A percentile compares a stretch with the other conserved stretches of the same genome.
Evolutionary conservation across 1,140 invertebrate species (phyloP).

Genomic region (Bombyx mandarina): DNA sequence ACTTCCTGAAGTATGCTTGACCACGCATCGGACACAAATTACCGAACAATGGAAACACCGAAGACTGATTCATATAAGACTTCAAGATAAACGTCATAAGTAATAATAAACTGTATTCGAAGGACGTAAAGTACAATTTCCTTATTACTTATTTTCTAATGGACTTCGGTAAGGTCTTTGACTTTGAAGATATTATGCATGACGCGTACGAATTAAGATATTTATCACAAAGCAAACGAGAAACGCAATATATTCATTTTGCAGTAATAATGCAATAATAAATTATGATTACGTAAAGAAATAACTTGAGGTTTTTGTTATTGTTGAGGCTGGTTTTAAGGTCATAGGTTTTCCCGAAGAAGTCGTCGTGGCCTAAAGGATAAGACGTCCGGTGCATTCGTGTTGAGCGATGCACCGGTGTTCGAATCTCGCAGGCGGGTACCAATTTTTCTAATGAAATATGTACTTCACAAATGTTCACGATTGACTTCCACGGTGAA

Average conservation of each 20-base stretch:
- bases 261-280: too few species aligned
- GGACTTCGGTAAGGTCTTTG: conserved; percentile 8
- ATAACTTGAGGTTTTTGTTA: too few species aligned
- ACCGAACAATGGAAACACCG: not conserved
- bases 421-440: too few species aligned
- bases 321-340: too few species aligned
- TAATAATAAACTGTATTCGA: not conserved
- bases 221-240: conserved; percentile 12
- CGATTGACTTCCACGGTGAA: too few species aligned
- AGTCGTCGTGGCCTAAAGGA: too few species aligned
- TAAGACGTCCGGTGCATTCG: too few species aligned
- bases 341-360: too few species aligned
- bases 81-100: not conserved
- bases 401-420: too few species aligned
- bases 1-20: not conserved
- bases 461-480: too few species aligned
- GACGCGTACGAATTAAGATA: conserved; percentile 21
- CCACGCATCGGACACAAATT: not conserved
- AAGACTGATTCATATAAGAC: not conserved
- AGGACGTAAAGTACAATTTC: not conserved
- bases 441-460: too few species aligned
- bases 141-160: conserved; percentile 1
- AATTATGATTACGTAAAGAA: too few species aligned
- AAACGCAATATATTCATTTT: not conserved
- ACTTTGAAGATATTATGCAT: conserved; percentile 23